Percentiles rank a stretch among this genome's conserved stretches.
Evolutionary conservation across 1,140 invertebrate genomes (phyloP).

Genomic region (Eriosoma lanigerum): DNA sequence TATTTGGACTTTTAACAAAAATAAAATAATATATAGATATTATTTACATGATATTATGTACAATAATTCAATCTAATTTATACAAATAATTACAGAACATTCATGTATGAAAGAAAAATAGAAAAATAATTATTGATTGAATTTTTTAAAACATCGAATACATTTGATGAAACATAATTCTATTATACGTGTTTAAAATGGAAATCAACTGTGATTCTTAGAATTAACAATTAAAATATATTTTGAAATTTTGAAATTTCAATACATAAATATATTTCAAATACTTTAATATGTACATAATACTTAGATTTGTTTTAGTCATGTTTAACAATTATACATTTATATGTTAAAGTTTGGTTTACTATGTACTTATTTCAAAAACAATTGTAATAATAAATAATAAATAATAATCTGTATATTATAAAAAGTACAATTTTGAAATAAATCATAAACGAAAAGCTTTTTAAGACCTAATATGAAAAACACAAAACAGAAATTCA

Average conservation of each 20-base stretch:
- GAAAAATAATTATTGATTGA: slow-evolving; percentile 30
- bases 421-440: slow-evolving; percentile 18
- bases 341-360: slow-evolving; percentile 28
- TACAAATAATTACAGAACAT: slow-evolving; percentile 42
- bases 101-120: slow-evolving; percentile 24
- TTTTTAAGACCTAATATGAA: background rate
- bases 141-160: slow-evolving; percentile 34
- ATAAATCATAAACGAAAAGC: slow-evolving; percentile 11
- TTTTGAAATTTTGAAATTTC: slow-evolving; percentile 26
- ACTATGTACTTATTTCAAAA: background rate
- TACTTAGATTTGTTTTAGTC: slow-evolving; percentile 1
- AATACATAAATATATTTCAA: slow-evolving; percentile 49
- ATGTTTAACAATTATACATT: slow-evolving; percentile 16
- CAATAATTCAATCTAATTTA: slow-evolving; percentile 23
- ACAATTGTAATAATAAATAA: background rate
- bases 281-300: slow-evolving; percentile 15
- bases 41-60: slow-evolving; percentile 45
- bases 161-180: slow-evolving; percentile 29
- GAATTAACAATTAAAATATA: slow-evolving; percentile 46
- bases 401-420: background rate
- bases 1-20: slow-evolving; percentile 47
- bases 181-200: slow-evolving; percentile 2
- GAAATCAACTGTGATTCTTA: slow-evolving; percentile 28
- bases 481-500: background rate
- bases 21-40: slow-evolving; percentile 41